Base-by-base conservation (phyloP, 1,140 invertebrate genomes). In the Lutraria rhynchaena region DNA sequence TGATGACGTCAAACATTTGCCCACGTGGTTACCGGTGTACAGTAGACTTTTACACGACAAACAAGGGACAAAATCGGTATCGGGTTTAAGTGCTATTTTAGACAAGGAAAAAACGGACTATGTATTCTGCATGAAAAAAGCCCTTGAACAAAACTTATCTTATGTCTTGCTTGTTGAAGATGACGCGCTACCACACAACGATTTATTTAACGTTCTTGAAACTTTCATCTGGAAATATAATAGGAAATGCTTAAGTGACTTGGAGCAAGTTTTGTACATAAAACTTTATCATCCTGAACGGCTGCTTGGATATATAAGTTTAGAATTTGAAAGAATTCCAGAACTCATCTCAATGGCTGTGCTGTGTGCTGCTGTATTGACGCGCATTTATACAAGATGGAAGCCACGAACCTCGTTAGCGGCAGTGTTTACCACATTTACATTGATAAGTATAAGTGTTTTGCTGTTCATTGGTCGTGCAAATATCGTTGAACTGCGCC, bases 51-150 rank as follows among this genome's bases (percentile, higher is more conserved):
- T 3, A 4, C 55, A 57, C 31, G 29, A 22, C 2, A 44, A 57
- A 29, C n/a, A 9, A 53, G 17, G 46, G 24, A 33, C 19, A 4
- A n/a, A 57, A 19, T 31, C 9, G 4, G 7, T 15, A 3, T 37
- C 51, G 3, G 4, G n/a, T 46, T 69, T 33, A 0, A 29, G 57
- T 22, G 22, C 31, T 19, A 15, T 67, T 9, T 7, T 69, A 55
- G 75, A 78, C 1, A 78, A 78, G 33, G 75, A 78, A 17, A 67
- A 57, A n/a, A 46, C 41, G n/a, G 75, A 78, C 35, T 78, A 78
- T 29, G 49, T 78, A 22, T 78, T 67, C 53, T 78, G 75, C 33
- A 11, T 78, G 22, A 15, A 78, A 17, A 67, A 78, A 22, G 33
- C 51, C 33, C 65, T 78, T 9, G 35, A 53, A 44, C 37, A 57